Conservation (phyloP, 2,797 vertebrate genomes). For the Cephalopachus bancanus region DNA sequence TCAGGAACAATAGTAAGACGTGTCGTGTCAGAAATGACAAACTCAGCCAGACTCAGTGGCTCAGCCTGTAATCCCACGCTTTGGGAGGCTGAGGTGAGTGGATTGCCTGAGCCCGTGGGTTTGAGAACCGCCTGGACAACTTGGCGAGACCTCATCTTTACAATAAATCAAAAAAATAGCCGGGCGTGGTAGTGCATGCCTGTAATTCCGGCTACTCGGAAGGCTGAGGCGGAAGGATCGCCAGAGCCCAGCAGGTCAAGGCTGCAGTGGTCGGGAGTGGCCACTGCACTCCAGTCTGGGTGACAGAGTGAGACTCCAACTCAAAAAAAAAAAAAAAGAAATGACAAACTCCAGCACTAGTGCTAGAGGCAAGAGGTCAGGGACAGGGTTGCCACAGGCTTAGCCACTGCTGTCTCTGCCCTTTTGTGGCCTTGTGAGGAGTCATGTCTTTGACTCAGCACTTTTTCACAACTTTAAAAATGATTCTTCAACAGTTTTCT, state of each 20-base stretch:
- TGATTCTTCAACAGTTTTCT: constrained; percentile 51
- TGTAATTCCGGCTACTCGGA: background rate
- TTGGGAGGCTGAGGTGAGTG: background rate
- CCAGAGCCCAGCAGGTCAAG: background rate
- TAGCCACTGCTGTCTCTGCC: background rate
- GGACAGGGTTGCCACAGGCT: background rate
- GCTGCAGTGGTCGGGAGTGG: background rate
- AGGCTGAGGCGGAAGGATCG: background rate
- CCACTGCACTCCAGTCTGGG: background rate
- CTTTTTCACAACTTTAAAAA: constrained; percentile 63
- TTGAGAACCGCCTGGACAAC: background rate
- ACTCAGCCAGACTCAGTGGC: background rate
- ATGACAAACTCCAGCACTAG: background rate
- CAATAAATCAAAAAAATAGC: background rate
- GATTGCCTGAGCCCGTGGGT: background rate
- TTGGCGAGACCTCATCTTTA: background rate
- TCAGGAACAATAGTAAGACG: background rate
- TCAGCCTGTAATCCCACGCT: background rate
- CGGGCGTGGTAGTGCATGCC: background rate
- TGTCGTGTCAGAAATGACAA: constrained; percentile 4
- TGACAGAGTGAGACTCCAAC: background rate
- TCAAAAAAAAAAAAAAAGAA: background rate
- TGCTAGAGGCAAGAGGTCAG: background rate
- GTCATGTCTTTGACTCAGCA: constrained; percentile 51
- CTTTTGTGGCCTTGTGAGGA: background rate